Conservation (phyloP, 2,888 invertebrate genomes). For the Barypeithes pellucidus region DNA sequence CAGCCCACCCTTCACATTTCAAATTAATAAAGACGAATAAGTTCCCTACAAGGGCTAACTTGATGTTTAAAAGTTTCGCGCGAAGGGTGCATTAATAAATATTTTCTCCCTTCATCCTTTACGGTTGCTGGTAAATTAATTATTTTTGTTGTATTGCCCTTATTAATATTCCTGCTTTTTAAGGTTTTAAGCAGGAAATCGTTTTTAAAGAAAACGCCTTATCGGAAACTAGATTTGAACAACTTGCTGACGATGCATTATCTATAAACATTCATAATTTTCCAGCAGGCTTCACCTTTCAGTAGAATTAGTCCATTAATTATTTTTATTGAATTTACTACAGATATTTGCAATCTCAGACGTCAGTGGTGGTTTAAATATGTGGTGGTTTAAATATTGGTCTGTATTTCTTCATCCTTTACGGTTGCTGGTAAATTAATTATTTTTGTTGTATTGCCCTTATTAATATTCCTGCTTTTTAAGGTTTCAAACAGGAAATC, state of each 20-base stretch:
- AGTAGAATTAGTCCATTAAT: too few relatives aligned
- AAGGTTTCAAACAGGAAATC: neutral
- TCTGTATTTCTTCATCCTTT: neutral
- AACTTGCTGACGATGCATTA: too few relatives aligned
- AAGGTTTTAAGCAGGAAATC: neutral
- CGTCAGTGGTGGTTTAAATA: too few relatives aligned
- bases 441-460: constrained; percentile 22
- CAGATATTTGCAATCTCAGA: too few relatives aligned
- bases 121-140: constrained; percentile 24
- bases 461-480: constrained; percentile 17
- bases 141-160: constrained; percentile 22
- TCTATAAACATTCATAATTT: too few relatives aligned
- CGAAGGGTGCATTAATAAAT: constrained; percentile 21
- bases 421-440: constrained; percentile 24
- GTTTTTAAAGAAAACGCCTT: too few relatives aligned
- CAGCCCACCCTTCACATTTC: constrained; percentile 18
- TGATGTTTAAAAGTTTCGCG: constrained; percentile 23
- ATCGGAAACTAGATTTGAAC: too few relatives aligned
- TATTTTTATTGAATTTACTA: too few relatives aligned
- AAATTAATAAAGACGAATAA: constrained; percentile 27
- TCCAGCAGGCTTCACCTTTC: too few relatives aligned
- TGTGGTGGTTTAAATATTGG: too few relatives aligned
- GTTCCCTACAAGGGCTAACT: constrained; percentile 13
- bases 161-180: constrained; percentile 17
- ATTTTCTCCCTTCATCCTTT: constrained; percentile 2